A percentile compares a stretch with the other conserved stretches of the same genome.
These are phyloP conservation scores for Condylura cristata DNA, from an alignment of 2,113 vertebrate species.

Conservation along the genomic window DNA sequence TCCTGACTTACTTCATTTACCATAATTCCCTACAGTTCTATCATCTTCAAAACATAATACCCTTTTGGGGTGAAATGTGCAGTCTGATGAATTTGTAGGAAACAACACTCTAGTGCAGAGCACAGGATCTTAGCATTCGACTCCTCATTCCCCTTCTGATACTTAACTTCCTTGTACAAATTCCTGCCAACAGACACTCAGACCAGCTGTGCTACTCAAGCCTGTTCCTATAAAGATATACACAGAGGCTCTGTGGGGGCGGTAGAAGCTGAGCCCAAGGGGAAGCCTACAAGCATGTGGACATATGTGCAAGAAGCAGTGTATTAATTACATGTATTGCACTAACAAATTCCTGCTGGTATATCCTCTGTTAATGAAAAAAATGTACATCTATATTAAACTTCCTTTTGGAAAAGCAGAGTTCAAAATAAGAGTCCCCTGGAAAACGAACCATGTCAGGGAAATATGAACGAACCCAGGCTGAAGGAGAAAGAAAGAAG, in stretches of 20 bases:
- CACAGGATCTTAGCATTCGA: neutral
- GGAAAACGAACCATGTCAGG: neutral
- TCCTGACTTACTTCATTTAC: too few relatives aligned
- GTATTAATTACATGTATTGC: neutral
- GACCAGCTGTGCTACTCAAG: neutral
- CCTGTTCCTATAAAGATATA: neutral
- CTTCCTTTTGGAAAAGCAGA: slow-evolving; percentile 4
- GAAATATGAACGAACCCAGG: neutral
- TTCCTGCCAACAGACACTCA: too few relatives aligned
- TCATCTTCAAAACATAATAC: neutral
- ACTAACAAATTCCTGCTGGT: neutral
- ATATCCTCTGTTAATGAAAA: neutral
- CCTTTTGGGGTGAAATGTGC: neutral
- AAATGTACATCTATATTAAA: neutral
- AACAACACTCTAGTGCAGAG: neutral
- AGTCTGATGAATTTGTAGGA: neutral
- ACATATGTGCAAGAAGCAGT: neutral
- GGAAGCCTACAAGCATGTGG: neutral
- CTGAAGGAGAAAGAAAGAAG: neutral
- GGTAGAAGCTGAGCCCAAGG: neutral
- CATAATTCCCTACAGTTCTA: neutral
- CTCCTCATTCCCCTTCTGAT: neutral
- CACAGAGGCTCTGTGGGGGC: neutral
- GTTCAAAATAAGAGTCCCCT: neutral
- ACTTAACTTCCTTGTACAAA: neutral